Evolutionary conservation across 1,140 invertebrate species (phyloP).

Genomic region (Bombus sylvicola): DNA sequence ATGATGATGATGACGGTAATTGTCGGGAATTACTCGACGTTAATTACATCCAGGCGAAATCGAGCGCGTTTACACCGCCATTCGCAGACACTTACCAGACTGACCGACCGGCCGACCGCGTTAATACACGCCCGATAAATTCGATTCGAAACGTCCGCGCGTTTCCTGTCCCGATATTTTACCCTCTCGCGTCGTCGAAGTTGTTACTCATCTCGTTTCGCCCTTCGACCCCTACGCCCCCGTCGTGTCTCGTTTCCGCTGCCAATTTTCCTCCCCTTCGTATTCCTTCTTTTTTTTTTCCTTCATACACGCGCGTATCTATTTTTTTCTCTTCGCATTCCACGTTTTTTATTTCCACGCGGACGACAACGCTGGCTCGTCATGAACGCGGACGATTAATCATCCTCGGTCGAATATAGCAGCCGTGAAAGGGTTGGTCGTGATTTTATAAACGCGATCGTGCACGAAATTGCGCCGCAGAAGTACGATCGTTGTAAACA

Average conservation of each 20-base stretch:
- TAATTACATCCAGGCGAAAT: constrained; percentile 63
- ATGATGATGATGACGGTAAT: constrained; percentile 71
- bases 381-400: constrained; percentile 65
- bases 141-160: constrained; percentile 51
- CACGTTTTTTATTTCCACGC: constrained; percentile 52
- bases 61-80: constrained; percentile 55
- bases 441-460: constrained; percentile 69
- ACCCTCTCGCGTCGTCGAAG: constrained; percentile 50
- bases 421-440: constrained; percentile 2
- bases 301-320: background rate
- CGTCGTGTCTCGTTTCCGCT: background rate
- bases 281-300: background rate
- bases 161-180: constrained; percentile 52
- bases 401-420: constrained; percentile 28
- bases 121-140: constrained; percentile 70
- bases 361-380: constrained; percentile 53
- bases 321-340: background rate
- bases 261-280: constrained; percentile 28
- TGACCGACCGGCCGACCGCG: constrained; percentile 56
- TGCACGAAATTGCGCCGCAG: constrained; percentile 47
- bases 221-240: background rate
- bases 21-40: constrained; percentile 69
- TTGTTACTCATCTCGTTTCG: constrained; percentile 52
- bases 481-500: constrained; percentile 58
- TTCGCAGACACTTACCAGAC: constrained; percentile 65